Evolutionary conservation across 2,888 invertebrate species (phyloP), one percentile per base, ranked within the genome.

Genomic region (Scaptomyza parva): DNA sequence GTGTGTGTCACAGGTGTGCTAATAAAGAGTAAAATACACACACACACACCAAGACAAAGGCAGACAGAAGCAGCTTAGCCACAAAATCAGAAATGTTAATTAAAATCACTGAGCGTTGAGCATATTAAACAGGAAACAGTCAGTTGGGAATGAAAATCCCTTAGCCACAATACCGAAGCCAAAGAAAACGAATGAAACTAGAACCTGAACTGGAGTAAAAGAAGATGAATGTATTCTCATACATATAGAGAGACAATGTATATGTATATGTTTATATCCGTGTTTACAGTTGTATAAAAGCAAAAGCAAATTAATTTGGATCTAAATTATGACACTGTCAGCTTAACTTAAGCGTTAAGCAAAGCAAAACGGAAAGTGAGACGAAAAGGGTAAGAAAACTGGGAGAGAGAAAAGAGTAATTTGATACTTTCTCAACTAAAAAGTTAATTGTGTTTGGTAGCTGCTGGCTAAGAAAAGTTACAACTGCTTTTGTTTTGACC

Each of bases 41-140:
- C 51, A 55, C 37, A 54, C 44, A 22, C 28, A 41, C 28, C 37
- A 12, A 52, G 35, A 50, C 40, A 28, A 45, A 53, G 22, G 35
- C 41, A 54, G 35, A 61, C 17, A 35, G 22, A 52, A 20, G 18
- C 33, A 51, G 68, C 66, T 69, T 62, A 77, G 67, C 83, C 83
- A 65, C 83, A 84, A 83, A 88, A 84, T 84, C 83, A 86, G 84
- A 84, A 88, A 85, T 85, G 84, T 85, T 85, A 85, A 85, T 85
- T 85, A 85, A 85, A 85, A 85, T 88, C 88, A 86, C 76, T 67
- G 82, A 71, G 74, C 68, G 80, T 57, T 73, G 73, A 78, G 79
- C 81, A 76, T 69, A 69, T 64, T 67, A 73, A 73, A 52, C 77
- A 65, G 39, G 24, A 75, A 77, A 55, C n/a, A n/a, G n/a, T 75